Base-by-base conservation (phyloP, 2,888 invertebrate species). In the Pyrrhosoma nymphula region DNA sequence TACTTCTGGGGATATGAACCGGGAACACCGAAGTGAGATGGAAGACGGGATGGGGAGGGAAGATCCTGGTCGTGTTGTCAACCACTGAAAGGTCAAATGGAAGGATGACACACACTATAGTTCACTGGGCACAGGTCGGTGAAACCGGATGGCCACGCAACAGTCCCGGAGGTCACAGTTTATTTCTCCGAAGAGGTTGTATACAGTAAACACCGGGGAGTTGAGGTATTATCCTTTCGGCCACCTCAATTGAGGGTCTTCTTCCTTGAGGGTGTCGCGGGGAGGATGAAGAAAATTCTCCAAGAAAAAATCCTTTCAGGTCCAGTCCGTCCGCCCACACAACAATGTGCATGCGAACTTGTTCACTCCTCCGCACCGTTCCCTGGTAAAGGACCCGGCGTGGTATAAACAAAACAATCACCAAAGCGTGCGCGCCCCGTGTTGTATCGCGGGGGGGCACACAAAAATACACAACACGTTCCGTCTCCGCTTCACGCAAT, bases 381-480 rank as follows among this genome's bases (percentile, higher is more conserved):
- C 82, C 14, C 16, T 6, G n/a, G 69, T 16, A 14, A 60, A 23
- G 69, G 69, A 69, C 69, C 18, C 69, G n/a, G 60, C 60, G 60
- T 60, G 60, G 60, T 18, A 69, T 10, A n/a, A 16, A 75, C 69
- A 93, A 35, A 69, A 69, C 23, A 93, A 82, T 30, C 82, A 82
- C 82, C 82, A 14, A 23, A 47, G 47, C 47, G 12, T n/a, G 82
- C 82, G 82, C 35, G n/a, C 69, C 69, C 69, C 69, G 23, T 69
- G 69, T n/a, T 69, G 69, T 60, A 60, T 69, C 69, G 69, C 69
- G 69, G 69, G 69, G n/a, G 69, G 69, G 69, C 69, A n/a, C 82
- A 82, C 82, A 82, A 82, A 82, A 60, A 60, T 12, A 82, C 82
- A 82, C 82, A 82, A 82, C 82, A 82, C 82, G 30, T 23, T 26